phyloP scores from a whole-genome alignment of 2,888 invertebrate genomes.

The Drosophila helvetica region DNA sequence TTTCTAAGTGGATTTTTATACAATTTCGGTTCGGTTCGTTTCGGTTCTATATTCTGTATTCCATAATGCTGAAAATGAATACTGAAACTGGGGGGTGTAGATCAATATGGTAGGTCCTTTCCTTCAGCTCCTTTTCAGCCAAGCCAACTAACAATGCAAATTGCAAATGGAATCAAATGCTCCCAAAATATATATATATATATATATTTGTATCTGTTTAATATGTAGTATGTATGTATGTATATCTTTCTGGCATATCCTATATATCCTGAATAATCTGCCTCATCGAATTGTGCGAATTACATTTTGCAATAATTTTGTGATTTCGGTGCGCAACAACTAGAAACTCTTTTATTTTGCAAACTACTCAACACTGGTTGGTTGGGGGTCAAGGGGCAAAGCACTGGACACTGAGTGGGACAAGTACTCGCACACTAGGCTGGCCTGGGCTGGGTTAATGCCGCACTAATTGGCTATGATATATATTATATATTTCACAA shows the following conservation, averaged over 20 bases:
- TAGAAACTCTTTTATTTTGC: slow-evolving; percentile 52
- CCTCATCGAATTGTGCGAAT: slow-evolving; percentile 40
- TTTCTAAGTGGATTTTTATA: slow-evolving; percentile 40
- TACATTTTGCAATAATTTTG: slow-evolving; percentile 29
- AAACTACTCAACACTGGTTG: slow-evolving; percentile 54
- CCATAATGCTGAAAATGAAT: slow-evolving; percentile 16
- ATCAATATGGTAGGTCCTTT: neutral
- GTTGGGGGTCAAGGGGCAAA: slow-evolving; percentile 22
- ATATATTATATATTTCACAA: slow-evolving; percentile 34
- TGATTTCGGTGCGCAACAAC: slow-evolving; percentile 57
- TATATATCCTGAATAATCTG: slow-evolving; percentile 24
- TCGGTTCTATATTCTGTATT: slow-evolving; percentile 31
- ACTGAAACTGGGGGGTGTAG: slow-evolving; percentile 5
- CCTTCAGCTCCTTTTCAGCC: neutral
- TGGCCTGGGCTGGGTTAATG: slow-evolving; percentile 32
- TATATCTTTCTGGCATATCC: slow-evolving; percentile 24
- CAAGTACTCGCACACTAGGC: slow-evolving; percentile 33
- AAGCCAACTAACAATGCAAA: slow-evolving; percentile 8
- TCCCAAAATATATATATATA: neutral
- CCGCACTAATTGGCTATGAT: slow-evolving; percentile 39
- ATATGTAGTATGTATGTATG: slow-evolving; percentile 16
- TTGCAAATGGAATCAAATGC: slow-evolving; percentile 16
- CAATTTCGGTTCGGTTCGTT: slow-evolving; percentile 15
- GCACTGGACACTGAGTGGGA: slow-evolving; percentile 51
- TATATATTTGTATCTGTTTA: slow-evolving; percentile 4